These are phyloP conservation scores for Eospalax fontanierii DNA, from an alignment of 2,797 vertebrate species.

Conservation along the genomic window DNA sequence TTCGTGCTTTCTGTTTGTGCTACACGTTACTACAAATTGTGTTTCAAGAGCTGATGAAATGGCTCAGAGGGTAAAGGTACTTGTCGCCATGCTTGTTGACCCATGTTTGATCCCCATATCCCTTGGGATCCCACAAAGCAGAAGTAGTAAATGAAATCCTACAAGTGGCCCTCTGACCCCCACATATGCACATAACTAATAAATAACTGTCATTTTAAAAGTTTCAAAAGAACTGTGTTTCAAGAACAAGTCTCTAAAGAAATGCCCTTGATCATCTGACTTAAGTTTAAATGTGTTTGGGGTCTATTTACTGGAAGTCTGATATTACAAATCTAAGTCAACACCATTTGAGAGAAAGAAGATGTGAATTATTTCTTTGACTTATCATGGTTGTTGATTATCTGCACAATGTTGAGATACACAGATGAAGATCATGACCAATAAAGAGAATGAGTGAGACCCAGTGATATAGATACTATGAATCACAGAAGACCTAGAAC, in stretches of 20 bases:
- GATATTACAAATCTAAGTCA: background rate
- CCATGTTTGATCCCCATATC: background rate
- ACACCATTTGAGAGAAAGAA: background rate
- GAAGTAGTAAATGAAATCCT: background rate
- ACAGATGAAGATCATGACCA: background rate
- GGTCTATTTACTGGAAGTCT: background rate
- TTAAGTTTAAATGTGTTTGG: constrained; percentile 3
- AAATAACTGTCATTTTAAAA: no score
- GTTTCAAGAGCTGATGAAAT: background rate
- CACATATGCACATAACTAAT: background rate
- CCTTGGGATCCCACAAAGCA: background rate
- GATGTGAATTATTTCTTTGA: background rate
- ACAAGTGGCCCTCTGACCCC: background rate
- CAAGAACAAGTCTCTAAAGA: background rate
- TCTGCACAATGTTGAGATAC: background rate
- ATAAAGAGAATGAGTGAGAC: background rate
- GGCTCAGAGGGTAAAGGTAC: background rate
- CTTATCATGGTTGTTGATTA: background rate
- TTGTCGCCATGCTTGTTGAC: background rate
- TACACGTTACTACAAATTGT: background rate
- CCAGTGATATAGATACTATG: background rate
- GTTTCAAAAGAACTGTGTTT: background rate
- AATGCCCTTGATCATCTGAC: background rate
- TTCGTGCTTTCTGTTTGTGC: background rate
- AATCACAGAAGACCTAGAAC: background rate